Evolutionary conservation across 2,888 invertebrate genomes (phyloP), one percentile per base, ranked within the genome.

Genomic region (Stenoptilia bipunctidactyla): DNA sequence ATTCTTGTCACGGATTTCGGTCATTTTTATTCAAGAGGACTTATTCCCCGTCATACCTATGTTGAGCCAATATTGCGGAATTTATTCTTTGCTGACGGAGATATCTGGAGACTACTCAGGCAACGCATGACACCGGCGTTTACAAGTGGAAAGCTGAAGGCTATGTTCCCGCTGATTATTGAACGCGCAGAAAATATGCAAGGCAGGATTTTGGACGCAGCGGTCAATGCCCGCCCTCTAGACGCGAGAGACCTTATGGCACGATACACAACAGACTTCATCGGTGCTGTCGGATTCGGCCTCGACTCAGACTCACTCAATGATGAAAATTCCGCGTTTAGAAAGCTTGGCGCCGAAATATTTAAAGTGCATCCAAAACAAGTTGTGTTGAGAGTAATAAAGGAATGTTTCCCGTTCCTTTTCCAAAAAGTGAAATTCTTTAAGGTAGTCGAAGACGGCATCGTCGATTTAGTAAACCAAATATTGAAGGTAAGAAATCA

Each of bases 141-240:
- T 27, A 55, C 60, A 0, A 55, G 55, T 2, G 56, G 53, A 0
- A 57, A 57, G 33, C 40, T 63, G 0, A 58, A 56, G 35, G 57
- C 55, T 1, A 64, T 66, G 64, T 62, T 58, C 38, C 58, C 63
- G 3, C 40, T 63, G n/a, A 54, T 63, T 1, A 42, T 49, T 2
- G 53, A 56, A 27, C 50, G 55, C 35, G 55, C 58, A 1, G 51
- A 55, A 9, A 57, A 51, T 27, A 38, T 65, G 9, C 47, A 53
- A 8, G 41, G 20, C 8, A 3, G 8, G 4, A 8, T 20, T 8
- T 20, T 20, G 20, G 20, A 20, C 8, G 3, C 3, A 5, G 8
- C 8, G 3, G 4, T 5, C 4, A 20, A 20, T 5, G 20, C 4
- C 20, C 3, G 33, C 3, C 38, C 27, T 6, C 33, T 14, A 27